Evolutionary conservation across 2,888 invertebrate species (phyloP).

Genomic region (Eurytoma californica): DNA sequence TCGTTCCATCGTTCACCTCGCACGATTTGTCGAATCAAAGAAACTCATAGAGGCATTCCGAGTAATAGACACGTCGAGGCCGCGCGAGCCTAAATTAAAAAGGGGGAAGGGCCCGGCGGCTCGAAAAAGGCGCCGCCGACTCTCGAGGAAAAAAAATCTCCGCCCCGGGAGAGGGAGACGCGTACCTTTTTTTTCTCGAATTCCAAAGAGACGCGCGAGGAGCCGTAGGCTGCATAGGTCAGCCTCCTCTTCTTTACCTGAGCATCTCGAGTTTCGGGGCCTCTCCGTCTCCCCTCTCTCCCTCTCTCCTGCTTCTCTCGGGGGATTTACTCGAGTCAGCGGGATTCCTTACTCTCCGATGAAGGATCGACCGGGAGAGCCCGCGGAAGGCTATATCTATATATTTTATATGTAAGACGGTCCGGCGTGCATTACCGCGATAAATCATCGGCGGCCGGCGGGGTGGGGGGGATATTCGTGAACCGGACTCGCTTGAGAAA

Average conservation of each 20-base stretch:
- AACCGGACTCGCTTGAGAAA: conserved; percentile 58
- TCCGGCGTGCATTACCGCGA: conserved; percentile 59
- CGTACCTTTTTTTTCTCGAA: conserved; percentile 28
- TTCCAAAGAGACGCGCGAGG: conserved; percentile 41
- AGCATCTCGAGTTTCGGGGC: conserved; percentile 49
- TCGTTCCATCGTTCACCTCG: background rate
- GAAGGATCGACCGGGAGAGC: conserved; percentile 56
- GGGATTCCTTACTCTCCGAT: conserved; percentile 54
- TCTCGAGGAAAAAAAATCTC: conserved; percentile 23
- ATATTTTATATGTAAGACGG: conserved; percentile 63
- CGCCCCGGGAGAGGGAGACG: background rate
- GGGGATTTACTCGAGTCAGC: conserved; percentile 58
- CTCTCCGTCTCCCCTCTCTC: too few species aligned
- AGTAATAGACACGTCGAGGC: background rate
- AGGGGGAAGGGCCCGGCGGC: background rate
- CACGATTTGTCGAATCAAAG: too few species aligned
- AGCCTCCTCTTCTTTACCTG: conserved; percentile 35
- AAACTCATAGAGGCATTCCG: too few species aligned
- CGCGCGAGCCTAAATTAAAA: conserved; percentile 10
- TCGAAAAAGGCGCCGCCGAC: background rate
- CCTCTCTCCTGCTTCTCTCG: background rate
- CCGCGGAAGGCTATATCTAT: conserved; percentile 53
- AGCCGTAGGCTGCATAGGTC: conserved; percentile 42
- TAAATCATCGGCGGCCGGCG: conserved; percentile 61
- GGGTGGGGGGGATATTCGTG: conserved; percentile 41